These are phyloP conservation scores for Sylvietta virens DNA, from an alignment of 2,113 vertebrate species.

Conservation along the genomic window DNA sequence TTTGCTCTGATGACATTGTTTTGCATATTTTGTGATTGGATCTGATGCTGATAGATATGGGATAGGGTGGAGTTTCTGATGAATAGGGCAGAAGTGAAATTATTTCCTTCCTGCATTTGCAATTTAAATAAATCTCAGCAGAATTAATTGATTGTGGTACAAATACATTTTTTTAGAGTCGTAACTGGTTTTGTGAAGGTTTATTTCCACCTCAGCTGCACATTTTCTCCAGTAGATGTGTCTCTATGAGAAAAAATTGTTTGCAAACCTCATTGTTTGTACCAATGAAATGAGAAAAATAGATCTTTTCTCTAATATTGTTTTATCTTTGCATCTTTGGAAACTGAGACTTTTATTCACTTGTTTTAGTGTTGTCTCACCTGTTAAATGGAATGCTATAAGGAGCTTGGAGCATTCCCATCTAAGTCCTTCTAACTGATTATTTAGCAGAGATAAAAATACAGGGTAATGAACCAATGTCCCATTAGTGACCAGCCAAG, in stretches of 20 bases:
- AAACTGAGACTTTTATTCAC: background rate
- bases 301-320: background rate
- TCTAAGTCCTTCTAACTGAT: background rate
- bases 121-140: slow-evolving; percentile 26
- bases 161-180: background rate
- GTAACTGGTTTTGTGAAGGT: background rate
- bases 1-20: slow-evolving; percentile 13
- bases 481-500: background rate
- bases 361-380: background rate
- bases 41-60: background rate
- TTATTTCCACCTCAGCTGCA: background rate
- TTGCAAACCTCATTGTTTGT: background rate
- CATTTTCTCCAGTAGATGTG: background rate
- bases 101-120: background rate
- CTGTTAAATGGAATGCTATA: background rate
- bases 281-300: background rate
- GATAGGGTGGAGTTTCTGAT: slow-evolving; percentile 1
- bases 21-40: background rate
- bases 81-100: slow-evolving; percentile 10
- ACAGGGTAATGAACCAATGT: background rate
- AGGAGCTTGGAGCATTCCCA: background rate
- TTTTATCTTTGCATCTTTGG: background rate
- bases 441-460: background rate
- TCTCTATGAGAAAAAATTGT: background rate
- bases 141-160: slow-evolving; percentile 4